phyloP scores from a whole-genome alignment of 1,140 invertebrate species.

The Anastrepha ludens region DNA sequence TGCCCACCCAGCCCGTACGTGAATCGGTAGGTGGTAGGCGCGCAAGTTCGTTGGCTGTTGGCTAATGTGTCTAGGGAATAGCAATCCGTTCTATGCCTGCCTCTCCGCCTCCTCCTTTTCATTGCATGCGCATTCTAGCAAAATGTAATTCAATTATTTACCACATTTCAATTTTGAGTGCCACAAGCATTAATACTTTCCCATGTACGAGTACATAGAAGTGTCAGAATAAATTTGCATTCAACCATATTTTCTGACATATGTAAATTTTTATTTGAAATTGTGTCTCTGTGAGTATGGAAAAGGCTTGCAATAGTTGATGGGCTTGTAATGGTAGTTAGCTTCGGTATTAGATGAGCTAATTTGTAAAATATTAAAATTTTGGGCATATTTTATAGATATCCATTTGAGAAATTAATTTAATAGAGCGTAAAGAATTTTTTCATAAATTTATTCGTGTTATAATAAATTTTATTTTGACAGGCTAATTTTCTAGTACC shows the following conservation, averaged over 20 bases:
- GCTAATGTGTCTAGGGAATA: background rate
- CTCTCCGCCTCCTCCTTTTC: background rate
- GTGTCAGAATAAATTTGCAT: conserved; percentile 42
- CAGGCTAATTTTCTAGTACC: too few species aligned
- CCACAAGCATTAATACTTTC: background rate
- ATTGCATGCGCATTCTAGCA: background rate
- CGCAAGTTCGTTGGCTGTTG: background rate
- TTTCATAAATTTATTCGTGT: too few species aligned
- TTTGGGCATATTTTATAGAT: too few species aligned
- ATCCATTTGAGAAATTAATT: too few species aligned
- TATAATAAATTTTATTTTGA: too few species aligned
- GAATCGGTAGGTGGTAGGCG: background rate
- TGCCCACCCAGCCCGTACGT: background rate
- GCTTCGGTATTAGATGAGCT: too few species aligned
- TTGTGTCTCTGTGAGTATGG: background rate
- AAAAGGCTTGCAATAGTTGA: too few species aligned
- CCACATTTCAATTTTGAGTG: conserved; percentile 33
- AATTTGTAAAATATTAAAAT: too few species aligned
- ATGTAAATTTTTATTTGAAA: conserved; percentile 19
- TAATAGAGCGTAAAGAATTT: too few species aligned
- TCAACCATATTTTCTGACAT: background rate
- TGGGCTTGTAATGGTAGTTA: too few species aligned
- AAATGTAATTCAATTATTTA: conserved; percentile 41
- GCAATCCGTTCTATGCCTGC: background rate
- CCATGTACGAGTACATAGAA: background rate